Conservation (phyloP, 2,888 invertebrate genomes). For the Drosophila merina region DNA sequence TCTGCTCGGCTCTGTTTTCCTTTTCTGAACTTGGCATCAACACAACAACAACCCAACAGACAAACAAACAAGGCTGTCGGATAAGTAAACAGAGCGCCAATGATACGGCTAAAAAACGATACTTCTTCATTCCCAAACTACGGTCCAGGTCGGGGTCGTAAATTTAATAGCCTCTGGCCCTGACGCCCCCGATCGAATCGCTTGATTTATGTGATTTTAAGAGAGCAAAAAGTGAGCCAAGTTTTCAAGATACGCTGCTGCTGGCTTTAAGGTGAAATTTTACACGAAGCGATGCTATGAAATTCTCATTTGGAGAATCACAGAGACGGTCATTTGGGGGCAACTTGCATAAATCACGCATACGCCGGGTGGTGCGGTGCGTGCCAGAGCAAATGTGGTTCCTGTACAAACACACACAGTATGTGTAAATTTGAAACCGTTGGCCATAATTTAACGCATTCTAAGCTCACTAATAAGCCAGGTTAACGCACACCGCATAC, state of each 20-base stretch:
- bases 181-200: slow-evolving; percentile 22
- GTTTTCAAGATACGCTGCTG: slow-evolving; percentile 1
- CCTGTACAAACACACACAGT: background rate
- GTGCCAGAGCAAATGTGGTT: slow-evolving; percentile 30
- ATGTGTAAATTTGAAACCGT: slow-evolving; percentile 29
- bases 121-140: slow-evolving; percentile 17
- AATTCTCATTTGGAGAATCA: slow-evolving; percentile 47
- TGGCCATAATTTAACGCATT: slow-evolving; percentile 45
- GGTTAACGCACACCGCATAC: slow-evolving; percentile 19
- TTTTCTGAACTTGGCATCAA: slow-evolving; percentile 40
- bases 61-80: slow-evolving; percentile 40
- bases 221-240: slow-evolving; percentile 32
- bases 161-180: slow-evolving; percentile 69
- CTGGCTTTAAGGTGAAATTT: slow-evolving; percentile 20
- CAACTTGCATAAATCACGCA: slow-evolving; percentile 55
- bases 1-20: background rate
- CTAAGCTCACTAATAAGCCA: slow-evolving; percentile 43
- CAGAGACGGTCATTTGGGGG: slow-evolving; percentile 21
- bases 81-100: slow-evolving; percentile 46
- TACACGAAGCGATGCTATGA: slow-evolving; percentile 27
- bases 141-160: slow-evolving; percentile 52
- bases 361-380: slow-evolving; percentile 51
- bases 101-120: slow-evolving; percentile 51
- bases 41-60: slow-evolving; percentile 23
- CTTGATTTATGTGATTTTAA: slow-evolving; percentile 52